Conservation (phyloP, 2,888 invertebrate genomes). For the Cabera pusaria region DNA sequence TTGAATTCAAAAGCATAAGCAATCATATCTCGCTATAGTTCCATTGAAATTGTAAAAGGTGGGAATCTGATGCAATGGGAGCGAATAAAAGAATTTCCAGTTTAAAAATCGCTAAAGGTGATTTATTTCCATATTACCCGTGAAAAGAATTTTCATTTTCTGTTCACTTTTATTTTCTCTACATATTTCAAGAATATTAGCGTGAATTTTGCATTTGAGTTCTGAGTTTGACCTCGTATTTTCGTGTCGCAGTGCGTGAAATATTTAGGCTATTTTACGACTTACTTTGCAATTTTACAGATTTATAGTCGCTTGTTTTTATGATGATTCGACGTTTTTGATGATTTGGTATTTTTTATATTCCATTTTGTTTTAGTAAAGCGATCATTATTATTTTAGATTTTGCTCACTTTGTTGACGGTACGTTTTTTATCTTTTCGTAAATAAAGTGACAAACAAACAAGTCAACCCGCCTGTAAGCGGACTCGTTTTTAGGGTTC, state of each 20-base stretch:
- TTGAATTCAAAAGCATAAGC: conserved; percentile 6
- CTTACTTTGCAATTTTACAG: neutral
- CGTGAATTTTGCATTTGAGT: conserved; percentile 22
- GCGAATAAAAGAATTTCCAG: conserved; percentile 34
- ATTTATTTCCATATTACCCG: conserved; percentile 33
- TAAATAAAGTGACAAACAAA: no score
- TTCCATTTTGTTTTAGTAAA: no score
- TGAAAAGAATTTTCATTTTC: conserved; percentile 30
- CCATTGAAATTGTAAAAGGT: conserved; percentile 7
- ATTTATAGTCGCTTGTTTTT: no score
- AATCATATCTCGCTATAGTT: neutral
- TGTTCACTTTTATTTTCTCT: conserved; percentile 23
- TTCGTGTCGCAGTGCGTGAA: conserved; percentile 10
- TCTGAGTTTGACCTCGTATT: conserved; percentile 16
- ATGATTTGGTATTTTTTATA: no score
- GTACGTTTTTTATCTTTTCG: no score
- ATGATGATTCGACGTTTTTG: no score
- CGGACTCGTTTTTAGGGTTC: no score
- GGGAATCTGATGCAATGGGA: conserved; percentile 14
- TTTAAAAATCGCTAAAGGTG: conserved; percentile 39
- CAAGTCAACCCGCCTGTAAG: no score
- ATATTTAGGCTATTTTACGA: conserved; percentile 7
- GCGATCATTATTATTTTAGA: no score
- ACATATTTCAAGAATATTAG: conserved; percentile 26
- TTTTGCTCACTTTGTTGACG: no score